A percentile compares a stretch with the other conserved stretches of the same genome.
phyloP scores from a whole-genome alignment of 2,888 invertebrate genomes.

The Hirtodrosophila histrioides region DNA sequence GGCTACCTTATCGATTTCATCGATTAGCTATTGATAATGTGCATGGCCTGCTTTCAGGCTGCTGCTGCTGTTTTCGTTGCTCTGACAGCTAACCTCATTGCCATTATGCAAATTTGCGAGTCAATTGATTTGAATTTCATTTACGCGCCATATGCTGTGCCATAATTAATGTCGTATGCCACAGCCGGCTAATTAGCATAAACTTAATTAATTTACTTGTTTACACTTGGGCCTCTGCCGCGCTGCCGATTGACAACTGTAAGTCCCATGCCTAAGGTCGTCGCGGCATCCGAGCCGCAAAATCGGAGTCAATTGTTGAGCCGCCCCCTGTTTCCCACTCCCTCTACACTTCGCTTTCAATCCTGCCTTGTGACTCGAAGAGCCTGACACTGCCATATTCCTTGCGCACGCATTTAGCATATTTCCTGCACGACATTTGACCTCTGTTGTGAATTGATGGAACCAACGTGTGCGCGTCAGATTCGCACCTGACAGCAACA shows the following conservation, averaged over 20 bases:
- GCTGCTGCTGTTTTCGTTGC: conserved; percentile 10
- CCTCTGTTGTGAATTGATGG: conserved; percentile 59
- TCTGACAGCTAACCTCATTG: conserved; percentile 34
- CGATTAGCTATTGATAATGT: conserved; percentile 73
- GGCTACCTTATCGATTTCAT: conserved; percentile 70
- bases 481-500: conserved; percentile 40
- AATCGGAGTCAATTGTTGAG: conserved; percentile 35
- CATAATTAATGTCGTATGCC: conserved; percentile 62
- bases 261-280: conserved; percentile 16
- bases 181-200: conserved; percentile 70
- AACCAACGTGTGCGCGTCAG: conserved; percentile 29
- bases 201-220: conserved; percentile 71
- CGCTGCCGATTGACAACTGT: conserved; percentile 49
- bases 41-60: conserved; percentile 45
- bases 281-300: conserved; percentile 22
- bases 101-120: conserved; percentile 64
- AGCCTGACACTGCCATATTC: conserved; percentile 16
- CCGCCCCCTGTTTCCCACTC: background rate
- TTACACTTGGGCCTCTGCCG: conserved; percentile 25
- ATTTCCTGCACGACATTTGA: conserved; percentile 61
- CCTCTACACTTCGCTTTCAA: background rate
- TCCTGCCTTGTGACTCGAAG: conserved; percentile 12
- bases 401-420: conserved; percentile 59
- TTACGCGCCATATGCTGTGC: conserved; percentile 57
- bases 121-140: conserved; percentile 70